These are phyloP conservation scores for Papilio machaon DNA, from an alignment of 1,140 invertebrate genomes.

Conservation along the genomic window DNA sequence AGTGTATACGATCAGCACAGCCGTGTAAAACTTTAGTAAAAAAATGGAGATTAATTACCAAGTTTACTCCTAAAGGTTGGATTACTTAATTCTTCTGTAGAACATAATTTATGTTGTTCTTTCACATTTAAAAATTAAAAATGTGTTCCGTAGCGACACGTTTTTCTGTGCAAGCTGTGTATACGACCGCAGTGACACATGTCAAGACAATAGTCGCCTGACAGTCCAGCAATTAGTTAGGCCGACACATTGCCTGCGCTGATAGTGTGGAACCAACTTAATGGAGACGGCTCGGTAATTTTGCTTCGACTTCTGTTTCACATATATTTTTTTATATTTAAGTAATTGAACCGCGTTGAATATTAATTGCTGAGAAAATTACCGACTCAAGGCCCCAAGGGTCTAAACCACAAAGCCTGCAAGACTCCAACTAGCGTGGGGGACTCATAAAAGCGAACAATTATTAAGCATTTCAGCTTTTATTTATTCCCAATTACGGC, in stretches of 20 bases:
- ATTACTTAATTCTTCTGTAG: not conserved
- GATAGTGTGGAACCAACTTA: conserved; percentile 54
- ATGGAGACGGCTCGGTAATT: conserved; percentile 60
- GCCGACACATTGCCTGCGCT: conserved; percentile 45
- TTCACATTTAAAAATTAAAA: conserved; percentile 6
- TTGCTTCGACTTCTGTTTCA: conserved; percentile 62
- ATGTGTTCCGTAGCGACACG: not conserved
- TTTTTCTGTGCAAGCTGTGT: conserved; percentile 33
- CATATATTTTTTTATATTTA: conserved; percentile 71
- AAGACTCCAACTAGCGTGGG: conserved; percentile 47
- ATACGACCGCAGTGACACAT: conserved; percentile 58
- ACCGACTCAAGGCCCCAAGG: conserved; percentile 56
- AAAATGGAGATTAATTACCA: not conserved
- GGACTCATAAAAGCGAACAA: conserved; percentile 67
- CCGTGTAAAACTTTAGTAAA: too few relatives aligned
- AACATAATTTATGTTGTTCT: not conserved
- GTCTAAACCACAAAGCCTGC: conserved; percentile 66
- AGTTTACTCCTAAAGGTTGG: not conserved
- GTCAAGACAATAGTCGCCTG: conserved; percentile 49
- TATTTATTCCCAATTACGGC: conserved; percentile 61
- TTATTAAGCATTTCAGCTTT: conserved; percentile 61
- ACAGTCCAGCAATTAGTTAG: conserved; percentile 54
- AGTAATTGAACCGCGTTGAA: conserved; percentile 63
- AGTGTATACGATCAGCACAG: not conserved
- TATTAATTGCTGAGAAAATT: conserved; percentile 78